Base-by-base conservation (phyloP, 2,113 vertebrate genomes). In the Oriolus oriolus region DNA sequence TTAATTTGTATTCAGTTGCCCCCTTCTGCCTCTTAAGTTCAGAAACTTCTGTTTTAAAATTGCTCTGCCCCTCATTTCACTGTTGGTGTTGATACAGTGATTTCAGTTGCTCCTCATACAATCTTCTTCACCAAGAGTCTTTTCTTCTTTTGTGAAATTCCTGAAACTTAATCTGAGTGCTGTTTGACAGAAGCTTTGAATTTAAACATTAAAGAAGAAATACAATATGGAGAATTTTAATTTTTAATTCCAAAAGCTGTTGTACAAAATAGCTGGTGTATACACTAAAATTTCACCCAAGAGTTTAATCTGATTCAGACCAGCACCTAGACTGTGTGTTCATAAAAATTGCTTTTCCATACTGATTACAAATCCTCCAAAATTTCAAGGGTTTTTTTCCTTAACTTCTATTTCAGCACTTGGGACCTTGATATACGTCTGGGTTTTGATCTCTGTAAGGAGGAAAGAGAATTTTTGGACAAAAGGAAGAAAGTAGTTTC, bases 381-480 rank as follows among this genome's bases (percentile, higher is more conserved):
- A n/a, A 16, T 23, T 2, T 57, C 2, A 4, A 2, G 2, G 0
- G 1, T 26, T 49, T 54, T 79, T 56, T 19, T 31, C 28, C 31
- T 84, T 57, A 7, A 59, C 30, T 82, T 84, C 35, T 59, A 1
- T 84, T 96, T 71, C 84, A 99, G 98, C 35, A 78, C 94, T 85
- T 95, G 95, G 60, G 93, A 97, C 70, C 96, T 99, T 86, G 97
- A 98, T 79, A 79, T 99, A 61, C 98, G 98, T 54, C 97, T 99
- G 87, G 98, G 98, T 69, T 98, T 98, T 97, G 98, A 98, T 79
- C 98, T 99, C 44, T 98, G 98, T 61, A 64, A 96, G 17, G 95
- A 98, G 39, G 99, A 99, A 84, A 97, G 84, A 91, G 80, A 94
- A 35, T 99, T 98, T 96, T 92, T 99, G 95, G 83, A 97, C 66